These are phyloP conservation scores for Epicampocera succincta DNA, from an alignment of 2,888 invertebrate genomes.

Conservation along the genomic window DNA sequence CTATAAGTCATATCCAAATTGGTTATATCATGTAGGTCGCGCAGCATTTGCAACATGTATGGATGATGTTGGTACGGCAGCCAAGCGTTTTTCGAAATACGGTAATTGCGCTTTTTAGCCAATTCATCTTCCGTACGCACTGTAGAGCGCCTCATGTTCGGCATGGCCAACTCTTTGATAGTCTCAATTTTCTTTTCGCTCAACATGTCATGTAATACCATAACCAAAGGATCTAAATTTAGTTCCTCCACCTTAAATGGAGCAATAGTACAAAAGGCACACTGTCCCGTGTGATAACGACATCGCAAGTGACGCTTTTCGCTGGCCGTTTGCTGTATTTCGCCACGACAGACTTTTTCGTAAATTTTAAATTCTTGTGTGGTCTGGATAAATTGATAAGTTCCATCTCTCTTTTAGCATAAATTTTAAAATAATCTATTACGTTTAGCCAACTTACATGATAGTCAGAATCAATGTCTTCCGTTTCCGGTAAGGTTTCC, in stretches of 20 bases:
- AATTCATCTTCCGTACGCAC: slow-evolving; percentile 88
- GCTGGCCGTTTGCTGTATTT: slow-evolving; percentile 71
- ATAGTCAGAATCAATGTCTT: slow-evolving; percentile 41
- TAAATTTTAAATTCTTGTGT: slow-evolving; percentile 79
- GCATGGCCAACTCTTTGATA: slow-evolving; percentile 83
- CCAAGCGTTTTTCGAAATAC: slow-evolving; percentile 86
- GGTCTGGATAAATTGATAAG: slow-evolving; percentile 67
- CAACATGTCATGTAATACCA: slow-evolving; percentile 84
- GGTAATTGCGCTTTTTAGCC: slow-evolving; percentile 86
- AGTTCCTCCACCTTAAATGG: slow-evolving; percentile 83
- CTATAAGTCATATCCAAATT: slow-evolving; percentile 84
- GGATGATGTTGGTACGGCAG: slow-evolving; percentile 77
- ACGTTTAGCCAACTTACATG: slow-evolving; percentile 53
- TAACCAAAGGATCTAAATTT: slow-evolving; percentile 83
- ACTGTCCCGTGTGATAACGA: slow-evolving; percentile 72
- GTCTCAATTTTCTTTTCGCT: slow-evolving; percentile 83
- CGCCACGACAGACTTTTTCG: slow-evolving; percentile 80
- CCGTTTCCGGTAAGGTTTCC: slow-evolving; percentile 23
- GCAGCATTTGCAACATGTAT: slow-evolving; percentile 81
- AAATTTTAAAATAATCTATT: background rate
- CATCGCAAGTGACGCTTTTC: slow-evolving; percentile 76
- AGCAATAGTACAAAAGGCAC: slow-evolving; percentile 69
- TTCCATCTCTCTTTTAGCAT: no score
- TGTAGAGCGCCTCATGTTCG: slow-evolving; percentile 83
- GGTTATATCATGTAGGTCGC: slow-evolving; percentile 87